These are phyloP conservation scores for Sinocyclocheilus anophthalmus DNA, from an alignment of 2,113 vertebrate species.

Conservation along the genomic window DNA sequence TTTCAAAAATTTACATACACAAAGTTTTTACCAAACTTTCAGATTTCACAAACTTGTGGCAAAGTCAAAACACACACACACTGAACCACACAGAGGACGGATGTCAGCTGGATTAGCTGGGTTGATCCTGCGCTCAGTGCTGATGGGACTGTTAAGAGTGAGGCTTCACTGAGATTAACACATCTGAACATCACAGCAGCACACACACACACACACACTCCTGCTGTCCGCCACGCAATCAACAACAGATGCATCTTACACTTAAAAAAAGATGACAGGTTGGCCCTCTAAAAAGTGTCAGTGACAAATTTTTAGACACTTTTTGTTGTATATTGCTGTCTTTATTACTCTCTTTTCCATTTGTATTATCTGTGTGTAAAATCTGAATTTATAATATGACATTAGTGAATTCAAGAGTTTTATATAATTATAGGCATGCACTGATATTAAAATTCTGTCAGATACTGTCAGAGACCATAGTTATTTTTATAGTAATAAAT, in stretches of 20 bases:
- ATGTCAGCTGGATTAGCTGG: conserved; percentile 1
- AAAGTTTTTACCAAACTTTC: neutral
- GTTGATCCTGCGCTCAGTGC: conserved; percentile 23
- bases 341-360: neutral
- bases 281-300: neutral
- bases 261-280: neutral
- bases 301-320: neutral
- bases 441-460: neutral
- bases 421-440: neutral
- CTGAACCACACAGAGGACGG: neutral
- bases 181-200: conserved; percentile 21
- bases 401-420: neutral
- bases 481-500: neutral
- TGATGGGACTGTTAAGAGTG: conserved; percentile 34
- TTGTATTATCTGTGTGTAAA: neutral
- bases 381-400: neutral
- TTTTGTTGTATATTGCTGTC: neutral
- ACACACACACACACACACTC: conserved; percentile 16
- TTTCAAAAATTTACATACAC: neutral
- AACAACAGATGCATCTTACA: conserved; percentile 13
- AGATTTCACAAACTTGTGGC: neutral
- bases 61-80: neutral
- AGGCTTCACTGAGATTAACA: conserved; percentile 16
- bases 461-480: neutral
- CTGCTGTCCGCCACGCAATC: conserved; percentile 7